phyloP scores from a whole-genome alignment of 2,113 vertebrate genomes.

The Hypanus sabinus region DNA sequence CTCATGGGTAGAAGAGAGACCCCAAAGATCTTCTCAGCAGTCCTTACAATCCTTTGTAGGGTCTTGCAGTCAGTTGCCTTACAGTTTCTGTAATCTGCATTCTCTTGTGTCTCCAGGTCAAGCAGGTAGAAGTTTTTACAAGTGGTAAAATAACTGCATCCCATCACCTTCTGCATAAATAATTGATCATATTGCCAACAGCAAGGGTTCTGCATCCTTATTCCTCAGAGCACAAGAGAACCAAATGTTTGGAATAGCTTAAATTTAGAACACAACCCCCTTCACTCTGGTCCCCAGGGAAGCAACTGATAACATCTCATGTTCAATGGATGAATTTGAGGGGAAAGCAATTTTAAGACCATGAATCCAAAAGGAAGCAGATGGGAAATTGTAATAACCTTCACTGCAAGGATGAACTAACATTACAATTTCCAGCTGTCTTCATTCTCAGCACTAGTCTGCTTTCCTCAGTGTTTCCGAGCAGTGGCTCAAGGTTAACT shows the following conservation, averaged over 20 bases:
- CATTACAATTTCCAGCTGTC: background rate
- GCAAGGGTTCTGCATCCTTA: background rate
- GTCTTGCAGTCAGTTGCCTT: too few relatives aligned
- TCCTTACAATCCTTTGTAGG: too few relatives aligned
- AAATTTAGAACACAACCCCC: background rate
- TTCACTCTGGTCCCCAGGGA: background rate
- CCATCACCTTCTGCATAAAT: too few relatives aligned
- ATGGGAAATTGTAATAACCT: background rate
- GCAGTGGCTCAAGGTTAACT: background rate
- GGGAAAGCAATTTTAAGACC: background rate
- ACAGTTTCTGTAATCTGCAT: too few relatives aligned
- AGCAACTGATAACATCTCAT: background rate
- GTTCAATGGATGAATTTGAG: background rate
- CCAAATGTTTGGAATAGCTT: background rate
- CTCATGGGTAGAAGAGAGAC: too few relatives aligned
- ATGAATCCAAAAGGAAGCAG: background rate
- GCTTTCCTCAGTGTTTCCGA: background rate
- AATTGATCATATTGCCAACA: background rate
- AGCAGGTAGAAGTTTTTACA: background rate
- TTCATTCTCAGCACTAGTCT: background rate
- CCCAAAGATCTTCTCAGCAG: too few relatives aligned
- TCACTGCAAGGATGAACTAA: background rate
- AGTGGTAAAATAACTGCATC: too few relatives aligned
- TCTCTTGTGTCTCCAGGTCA: background rate
- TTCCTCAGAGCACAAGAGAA: background rate